Evolutionary conservation across 2,797 vertebrate genomes (phyloP), one percentile per base, ranked within the genome.

Genomic region (Periparus ater): DNA sequence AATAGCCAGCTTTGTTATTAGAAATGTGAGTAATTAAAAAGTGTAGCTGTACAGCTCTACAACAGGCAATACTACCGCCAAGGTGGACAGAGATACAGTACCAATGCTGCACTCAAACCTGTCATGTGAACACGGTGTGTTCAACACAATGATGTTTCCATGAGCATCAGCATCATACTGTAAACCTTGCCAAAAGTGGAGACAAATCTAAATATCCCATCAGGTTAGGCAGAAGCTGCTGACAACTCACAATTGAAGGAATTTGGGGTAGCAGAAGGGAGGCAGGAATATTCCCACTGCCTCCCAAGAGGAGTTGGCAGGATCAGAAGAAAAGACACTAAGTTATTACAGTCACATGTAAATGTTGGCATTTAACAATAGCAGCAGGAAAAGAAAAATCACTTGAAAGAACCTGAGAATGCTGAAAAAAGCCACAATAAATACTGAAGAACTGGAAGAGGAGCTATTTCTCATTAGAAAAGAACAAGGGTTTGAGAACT

Each of bases 361-460:
- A 92, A 91, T 60, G 75, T 2, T 96, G 95, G 93, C 87, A 60
- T 91, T 78, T 75, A 93, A 75, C 76, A 93, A 81, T 1, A 88
- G 66, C 66, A 92, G 67, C 76, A 84, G 89, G 42, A 38, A 84
- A 91, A 95, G 62, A 94, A 94, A 96, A 96, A 91, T 32, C 70
- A 76, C 75, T 73, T 67, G 27, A 85, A 94, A 93, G 85, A 95
- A 96, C 87, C 87, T 93, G 87, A 95, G 82, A 94, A 95, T 90
- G 62, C 60, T 93, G 85, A 76, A 93, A 96, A 96, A 96, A 88
- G 36, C 87, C 94, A 93, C 91, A 96, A 63, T 63, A 96, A 93
- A 91, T 76, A 92, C 30, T 36, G 57, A 88, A 87, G 45, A 68
- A 95, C 66, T 95, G 66, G 44, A 95, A 91, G 82, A 94, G 48